phyloP scores from a whole-genome alignment of 2,888 invertebrate species.

The Pachliopta kotzebuea region DNA sequence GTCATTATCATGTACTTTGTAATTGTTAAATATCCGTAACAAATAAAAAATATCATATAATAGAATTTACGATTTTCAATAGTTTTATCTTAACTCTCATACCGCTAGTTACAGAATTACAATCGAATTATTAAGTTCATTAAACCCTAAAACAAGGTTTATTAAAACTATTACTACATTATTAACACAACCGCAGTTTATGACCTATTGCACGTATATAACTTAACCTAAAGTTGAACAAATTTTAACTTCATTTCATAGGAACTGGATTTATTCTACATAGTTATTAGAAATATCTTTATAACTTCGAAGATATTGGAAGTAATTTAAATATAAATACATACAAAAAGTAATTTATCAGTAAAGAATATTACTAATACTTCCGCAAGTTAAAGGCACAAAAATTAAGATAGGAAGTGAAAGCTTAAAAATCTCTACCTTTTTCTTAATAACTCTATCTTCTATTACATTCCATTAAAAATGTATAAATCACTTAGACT shows the following conservation, averaged over 20 bases:
- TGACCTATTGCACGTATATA: slow-evolving; percentile 1
- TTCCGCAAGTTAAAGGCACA: too few species aligned
- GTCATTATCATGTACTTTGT: too few species aligned
- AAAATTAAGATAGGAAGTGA: too few species aligned
- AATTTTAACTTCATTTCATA: slow-evolving; percentile 17
- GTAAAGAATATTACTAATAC: not conserved
- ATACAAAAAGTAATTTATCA: not conserved
- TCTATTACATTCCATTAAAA: too few species aligned
- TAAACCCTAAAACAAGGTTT: not conserved
- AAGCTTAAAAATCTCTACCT: too few species aligned
- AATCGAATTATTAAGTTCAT: not conserved
- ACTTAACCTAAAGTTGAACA: slow-evolving; percentile 15
- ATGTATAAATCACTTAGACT: too few species aligned
- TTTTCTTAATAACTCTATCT: not conserved
- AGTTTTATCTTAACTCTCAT: not conserved
- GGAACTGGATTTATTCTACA: slow-evolving; percentile 19
- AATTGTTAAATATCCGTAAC: too few species aligned
- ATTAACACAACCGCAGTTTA: slow-evolving; percentile 23
- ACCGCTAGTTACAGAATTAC: not conserved
- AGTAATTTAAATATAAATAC: not conserved
- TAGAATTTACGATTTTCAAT: too few species aligned
- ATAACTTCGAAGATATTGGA: not conserved
- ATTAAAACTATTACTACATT: not conserved
- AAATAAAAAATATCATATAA: too few species aligned
- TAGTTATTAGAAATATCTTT: not conserved